These are phyloP conservation scores for Piezodorus guildinii DNA, from an alignment of 1,140 invertebrate species.

Conservation along the genomic window DNA sequence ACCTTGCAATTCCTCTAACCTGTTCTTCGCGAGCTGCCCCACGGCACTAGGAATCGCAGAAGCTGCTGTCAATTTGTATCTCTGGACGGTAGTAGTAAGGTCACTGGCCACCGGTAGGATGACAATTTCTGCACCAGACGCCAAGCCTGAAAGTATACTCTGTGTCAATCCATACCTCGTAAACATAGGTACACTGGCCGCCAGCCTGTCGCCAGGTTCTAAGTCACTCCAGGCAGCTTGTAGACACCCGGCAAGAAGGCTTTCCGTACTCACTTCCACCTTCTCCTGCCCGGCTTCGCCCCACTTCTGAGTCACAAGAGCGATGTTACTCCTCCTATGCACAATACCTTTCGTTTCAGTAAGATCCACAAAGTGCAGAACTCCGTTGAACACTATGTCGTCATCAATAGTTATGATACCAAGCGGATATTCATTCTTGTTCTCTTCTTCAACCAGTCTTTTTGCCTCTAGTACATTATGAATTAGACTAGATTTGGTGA, in stretches of 20 bases:
- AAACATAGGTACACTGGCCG: neutral
- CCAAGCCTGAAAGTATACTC: neutral
- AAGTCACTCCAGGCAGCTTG: neutral
- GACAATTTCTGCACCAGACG: neutral
- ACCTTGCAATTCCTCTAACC: too few relatives aligned
- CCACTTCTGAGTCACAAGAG: neutral
- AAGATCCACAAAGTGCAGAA: neutral
- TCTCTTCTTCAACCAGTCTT: neutral
- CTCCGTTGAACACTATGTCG: neutral
- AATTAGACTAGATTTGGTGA: neutral
- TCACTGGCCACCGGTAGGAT: neutral
- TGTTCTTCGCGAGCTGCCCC: too few relatives aligned
- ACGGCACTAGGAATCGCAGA: neutral
- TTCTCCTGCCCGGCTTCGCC: neutral
- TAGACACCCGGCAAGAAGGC: neutral
- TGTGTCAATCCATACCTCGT: conserved; percentile 4
- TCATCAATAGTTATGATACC: neutral
- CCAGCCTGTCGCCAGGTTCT: neutral
- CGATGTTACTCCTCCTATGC: neutral
- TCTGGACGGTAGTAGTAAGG: neutral
- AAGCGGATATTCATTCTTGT: neutral
- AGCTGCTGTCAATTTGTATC: neutral
- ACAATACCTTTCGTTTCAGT: neutral
- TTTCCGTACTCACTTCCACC: neutral
- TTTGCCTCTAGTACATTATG: neutral